phyloP scores from a whole-genome alignment of 2,888 invertebrate genomes.

The Lordiphosa fenestrarum region DNA sequence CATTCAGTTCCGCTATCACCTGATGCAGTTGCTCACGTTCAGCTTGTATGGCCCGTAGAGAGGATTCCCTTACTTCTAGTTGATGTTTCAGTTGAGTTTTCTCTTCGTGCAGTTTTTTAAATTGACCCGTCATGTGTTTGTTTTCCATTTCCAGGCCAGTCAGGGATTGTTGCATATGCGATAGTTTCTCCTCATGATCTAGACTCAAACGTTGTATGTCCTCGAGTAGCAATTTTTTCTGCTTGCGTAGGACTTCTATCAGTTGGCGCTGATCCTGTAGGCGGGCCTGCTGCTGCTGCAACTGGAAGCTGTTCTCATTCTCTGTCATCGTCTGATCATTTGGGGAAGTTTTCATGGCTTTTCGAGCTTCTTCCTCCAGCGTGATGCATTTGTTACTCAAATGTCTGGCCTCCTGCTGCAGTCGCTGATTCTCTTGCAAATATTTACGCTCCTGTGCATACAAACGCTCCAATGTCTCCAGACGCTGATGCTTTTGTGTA shows the following conservation, averaged over 20 bases:
- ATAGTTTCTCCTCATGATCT: conserved; percentile 69
- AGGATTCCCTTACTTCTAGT: conserved; percentile 43
- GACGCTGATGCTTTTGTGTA: conserved; percentile 70
- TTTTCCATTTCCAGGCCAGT: conserved; percentile 76
- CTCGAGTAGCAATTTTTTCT: conserved; percentile 71
- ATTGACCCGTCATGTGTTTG: conserved; percentile 72
- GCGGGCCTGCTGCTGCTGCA: conserved; percentile 64
- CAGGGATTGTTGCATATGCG: conserved; percentile 66
- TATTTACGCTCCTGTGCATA: conserved; percentile 78
- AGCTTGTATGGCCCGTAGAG: conserved; percentile 39
- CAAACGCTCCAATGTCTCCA: conserved; percentile 77
- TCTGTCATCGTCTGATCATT: not conserved
- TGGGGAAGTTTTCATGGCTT: not conserved
- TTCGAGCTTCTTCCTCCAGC: conserved; percentile 46
- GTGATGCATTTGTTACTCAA: conserved; percentile 67
- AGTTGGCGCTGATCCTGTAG: conserved; percentile 74
- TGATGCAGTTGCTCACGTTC: conserved; percentile 64
- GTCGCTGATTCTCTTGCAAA: conserved; percentile 76
- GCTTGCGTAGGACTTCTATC: conserved; percentile 76
- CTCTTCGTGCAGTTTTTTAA: conserved; percentile 62
- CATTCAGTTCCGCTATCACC: conserved; percentile 55
- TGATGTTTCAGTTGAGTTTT: conserved; percentile 58
- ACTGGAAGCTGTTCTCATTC: conserved; percentile 52
- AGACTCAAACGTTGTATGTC: conserved; percentile 68
- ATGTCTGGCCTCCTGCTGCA: conserved; percentile 74